Conservation (phyloP, 2,113 vertebrate genomes). For the Pseudonaja textilis region DNA sequence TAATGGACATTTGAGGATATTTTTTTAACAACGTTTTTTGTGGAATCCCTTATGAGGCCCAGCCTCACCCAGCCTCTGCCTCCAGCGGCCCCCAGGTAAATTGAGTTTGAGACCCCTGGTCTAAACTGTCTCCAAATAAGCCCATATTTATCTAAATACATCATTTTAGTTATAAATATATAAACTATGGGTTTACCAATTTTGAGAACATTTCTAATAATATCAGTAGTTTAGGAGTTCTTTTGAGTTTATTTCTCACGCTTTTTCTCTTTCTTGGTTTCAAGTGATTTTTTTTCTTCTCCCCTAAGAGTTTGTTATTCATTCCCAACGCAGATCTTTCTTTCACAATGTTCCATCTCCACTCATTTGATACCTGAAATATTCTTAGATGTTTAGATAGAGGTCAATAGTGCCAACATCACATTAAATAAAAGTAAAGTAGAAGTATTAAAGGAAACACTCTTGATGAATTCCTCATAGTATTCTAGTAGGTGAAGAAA, state of each 20-base stretch:
- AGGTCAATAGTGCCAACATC: background rate
- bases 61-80: too few relatives aligned
- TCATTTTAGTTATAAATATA: background rate
- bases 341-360: background rate
- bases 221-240: background rate
- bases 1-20: too few relatives aligned
- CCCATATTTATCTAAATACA: background rate
- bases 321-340: background rate
- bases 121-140: background rate
- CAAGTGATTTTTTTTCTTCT: background rate
- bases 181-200: background rate
- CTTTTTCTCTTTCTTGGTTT: background rate
- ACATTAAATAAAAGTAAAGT: background rate
- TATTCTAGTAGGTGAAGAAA: background rate
- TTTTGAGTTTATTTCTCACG: background rate
- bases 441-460: background rate
- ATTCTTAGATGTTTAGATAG: background rate
- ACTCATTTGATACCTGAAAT: background rate
- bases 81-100: too few relatives aligned
- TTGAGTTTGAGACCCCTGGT: too few relatives aligned
- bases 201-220: background rate
- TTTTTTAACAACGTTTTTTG: too few relatives aligned
- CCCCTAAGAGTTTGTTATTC: background rate
- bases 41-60: too few relatives aligned
- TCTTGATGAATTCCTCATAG: background rate